phyloP scores from a whole-genome alignment of 2,888 invertebrate species.

The Xylophagus ater region DNA sequence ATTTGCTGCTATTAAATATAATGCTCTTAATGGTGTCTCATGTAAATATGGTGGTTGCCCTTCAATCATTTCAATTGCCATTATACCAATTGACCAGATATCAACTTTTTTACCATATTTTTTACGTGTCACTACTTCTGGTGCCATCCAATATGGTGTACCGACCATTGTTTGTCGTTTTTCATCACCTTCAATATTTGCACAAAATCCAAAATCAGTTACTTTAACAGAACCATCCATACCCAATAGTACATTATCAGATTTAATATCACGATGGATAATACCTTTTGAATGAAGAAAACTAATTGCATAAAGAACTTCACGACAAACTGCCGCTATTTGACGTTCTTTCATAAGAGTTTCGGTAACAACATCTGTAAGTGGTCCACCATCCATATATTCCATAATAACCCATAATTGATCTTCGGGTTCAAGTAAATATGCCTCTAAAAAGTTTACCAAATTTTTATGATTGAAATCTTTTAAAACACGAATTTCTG shows the following conservation, averaged over 20 bases:
- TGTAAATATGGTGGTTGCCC: slow-evolving; percentile 95
- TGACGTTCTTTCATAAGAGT: slow-evolving; percentile 95
- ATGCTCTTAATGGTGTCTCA: slow-evolving; percentile 81
- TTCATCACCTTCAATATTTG: slow-evolving; percentile 87
- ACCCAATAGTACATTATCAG: slow-evolving; percentile 90
- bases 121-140: slow-evolving; percentile 84
- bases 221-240: slow-evolving; percentile 88
- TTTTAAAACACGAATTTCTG: slow-evolving; percentile 85
- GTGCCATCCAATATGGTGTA: slow-evolving; percentile 99
- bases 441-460: slow-evolving; percentile 90
- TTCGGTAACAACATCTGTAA: slow-evolving; percentile 95
- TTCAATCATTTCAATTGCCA: slow-evolving; percentile 91
- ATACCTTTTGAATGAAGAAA: slow-evolving; percentile 84
- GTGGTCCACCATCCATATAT: slow-evolving; percentile 83
- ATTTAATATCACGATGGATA: slow-evolving; percentile 92
- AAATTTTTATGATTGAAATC: slow-evolving; percentile 88
- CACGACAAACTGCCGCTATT: slow-evolving; percentile 88
- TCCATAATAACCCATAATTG: slow-evolving; percentile 98
- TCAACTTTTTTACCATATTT: slow-evolving; percentile 90
- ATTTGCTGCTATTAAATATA: slow-evolving; percentile 91
- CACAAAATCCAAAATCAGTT: slow-evolving; percentile 97
- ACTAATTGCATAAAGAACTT: slow-evolving; percentile 76
- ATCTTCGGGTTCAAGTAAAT: slow-evolving; percentile 77
- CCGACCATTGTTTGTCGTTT: slow-evolving; percentile 96
- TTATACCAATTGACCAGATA: slow-evolving; percentile 94